These are phyloP conservation scores for Drosophila flavopinicola DNA, from an alignment of 2,888 invertebrate genomes.

Conservation along the genomic window DNA sequence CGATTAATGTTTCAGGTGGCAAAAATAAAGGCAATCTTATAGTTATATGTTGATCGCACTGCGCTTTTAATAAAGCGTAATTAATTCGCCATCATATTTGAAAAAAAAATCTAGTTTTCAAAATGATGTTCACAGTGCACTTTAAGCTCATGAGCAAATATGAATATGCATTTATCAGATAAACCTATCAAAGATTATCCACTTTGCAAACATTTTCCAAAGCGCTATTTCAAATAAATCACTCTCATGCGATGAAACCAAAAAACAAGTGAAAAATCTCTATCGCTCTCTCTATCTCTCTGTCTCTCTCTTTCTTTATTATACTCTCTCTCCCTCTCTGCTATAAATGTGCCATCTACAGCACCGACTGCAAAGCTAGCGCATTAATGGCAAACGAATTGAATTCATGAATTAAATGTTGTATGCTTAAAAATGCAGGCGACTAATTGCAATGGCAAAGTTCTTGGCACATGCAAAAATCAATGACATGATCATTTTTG, in stretches of 20 bases:
- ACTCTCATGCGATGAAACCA: background rate
- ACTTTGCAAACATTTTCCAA: too few species aligned
- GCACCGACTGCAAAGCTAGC: background rate
- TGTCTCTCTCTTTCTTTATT: background rate
- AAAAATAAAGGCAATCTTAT: too few species aligned
- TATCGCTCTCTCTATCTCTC: background rate
- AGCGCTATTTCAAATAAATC: too few species aligned
- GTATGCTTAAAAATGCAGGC: conserved; percentile 1
- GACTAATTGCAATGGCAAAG: conserved; percentile 6
- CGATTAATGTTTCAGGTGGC: too few species aligned
- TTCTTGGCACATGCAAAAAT: background rate
- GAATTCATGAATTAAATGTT: conserved; percentile 3
- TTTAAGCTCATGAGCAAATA: too few species aligned
- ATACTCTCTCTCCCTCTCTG: background rate
- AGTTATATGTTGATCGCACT: too few species aligned
- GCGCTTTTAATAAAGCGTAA: too few species aligned
- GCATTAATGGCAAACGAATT: background rate
- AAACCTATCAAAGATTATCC: too few species aligned
- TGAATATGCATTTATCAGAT: too few species aligned
- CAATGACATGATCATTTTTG: conserved; percentile 7
- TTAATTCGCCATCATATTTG: too few species aligned
- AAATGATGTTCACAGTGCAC: too few species aligned
- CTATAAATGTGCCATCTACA: background rate
- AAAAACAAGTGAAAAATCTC: background rate
- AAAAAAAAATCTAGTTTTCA: too few species aligned